These are phyloP conservation scores for Leptogaster cylindrica DNA, from an alignment of 2,888 invertebrate species.

Conservation along the genomic window DNA sequence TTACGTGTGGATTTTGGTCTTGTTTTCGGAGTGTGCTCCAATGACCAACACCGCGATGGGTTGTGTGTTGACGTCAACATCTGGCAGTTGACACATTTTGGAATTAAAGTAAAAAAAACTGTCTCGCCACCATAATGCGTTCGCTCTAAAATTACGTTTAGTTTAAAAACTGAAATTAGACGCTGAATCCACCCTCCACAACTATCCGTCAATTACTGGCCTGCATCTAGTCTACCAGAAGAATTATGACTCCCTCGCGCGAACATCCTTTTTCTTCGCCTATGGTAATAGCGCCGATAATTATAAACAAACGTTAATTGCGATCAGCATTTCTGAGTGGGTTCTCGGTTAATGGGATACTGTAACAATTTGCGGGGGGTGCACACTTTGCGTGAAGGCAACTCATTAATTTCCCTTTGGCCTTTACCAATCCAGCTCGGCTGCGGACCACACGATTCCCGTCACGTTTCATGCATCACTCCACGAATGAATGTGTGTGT, in stretches of 20 bases:
- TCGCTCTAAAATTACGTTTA: too few relatives aligned
- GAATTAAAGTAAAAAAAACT: too few relatives aligned
- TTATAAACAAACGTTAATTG: conserved; percentile 45
- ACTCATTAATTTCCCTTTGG: conserved; percentile 24
- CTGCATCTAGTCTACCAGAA: conserved; percentile 9
- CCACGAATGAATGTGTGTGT: too few relatives aligned
- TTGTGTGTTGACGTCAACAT: neutral
- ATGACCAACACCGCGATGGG: neutral
- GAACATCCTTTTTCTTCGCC: conserved; percentile 5
- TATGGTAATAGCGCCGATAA: conserved; percentile 40
- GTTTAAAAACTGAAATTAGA: too few relatives aligned
- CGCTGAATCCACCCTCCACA: conserved; percentile 1
- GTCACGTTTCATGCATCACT: conserved; percentile 21
- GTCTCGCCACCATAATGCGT: neutral
- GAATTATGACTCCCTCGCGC: neutral
- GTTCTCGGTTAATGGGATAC: too few relatives aligned
- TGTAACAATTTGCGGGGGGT: neutral
- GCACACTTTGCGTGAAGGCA: conserved; percentile 9
- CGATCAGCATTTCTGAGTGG: too few relatives aligned
- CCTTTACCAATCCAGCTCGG: neutral
- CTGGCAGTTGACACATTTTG: neutral
- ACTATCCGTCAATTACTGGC: conserved; percentile 20
- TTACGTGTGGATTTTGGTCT: neutral
- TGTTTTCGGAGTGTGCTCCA: too few relatives aligned
- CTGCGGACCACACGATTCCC: neutral